Percentiles rank a stretch among this genome's conserved stretches.
These are phyloP conservation scores for Doris montereyensis DNA, from an alignment of 2,888 invertebrate species.

Conservation along the genomic window DNA sequence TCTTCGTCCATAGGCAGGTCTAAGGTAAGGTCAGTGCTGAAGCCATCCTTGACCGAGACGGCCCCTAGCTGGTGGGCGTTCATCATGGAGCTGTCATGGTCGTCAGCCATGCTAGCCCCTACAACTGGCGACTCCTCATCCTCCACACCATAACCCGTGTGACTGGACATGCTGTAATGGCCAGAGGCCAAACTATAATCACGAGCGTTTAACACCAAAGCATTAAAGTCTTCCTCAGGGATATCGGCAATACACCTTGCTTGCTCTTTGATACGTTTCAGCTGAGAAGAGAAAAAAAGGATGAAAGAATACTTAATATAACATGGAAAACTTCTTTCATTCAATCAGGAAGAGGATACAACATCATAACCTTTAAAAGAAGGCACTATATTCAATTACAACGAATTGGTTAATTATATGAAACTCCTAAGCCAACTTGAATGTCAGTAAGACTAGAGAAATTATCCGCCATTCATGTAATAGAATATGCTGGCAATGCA, in stretches of 20 bases:
- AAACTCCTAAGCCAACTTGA: no score
- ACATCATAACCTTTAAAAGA: no score
- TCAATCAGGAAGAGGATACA: no score
- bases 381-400: no score
- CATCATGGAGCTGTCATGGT: neutral
- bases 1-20: neutral
- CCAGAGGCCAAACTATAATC: slow-evolving; percentile 60
- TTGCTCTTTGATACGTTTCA: slow-evolving; percentile 58
- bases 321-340: no score
- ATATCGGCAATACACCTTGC: slow-evolving; percentile 60
- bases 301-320: neutral
- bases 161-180: slow-evolving; percentile 29
- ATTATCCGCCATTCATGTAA: no score
- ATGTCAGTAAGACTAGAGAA: no score
- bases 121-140: neutral
- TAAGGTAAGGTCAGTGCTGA: neutral
- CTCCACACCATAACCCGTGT: neutral
- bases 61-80: neutral
- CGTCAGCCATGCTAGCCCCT: neutral
- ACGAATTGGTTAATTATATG: no score
- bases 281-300: slow-evolving; percentile 50
- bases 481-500: no score
- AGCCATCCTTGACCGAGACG: neutral
- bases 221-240: slow-evolving; percentile 60
- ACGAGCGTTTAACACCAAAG: slow-evolving; percentile 58